Base-by-base conservation (phyloP, 2,113 vertebrate species). In the Amphiprion ocellaris region DNA sequence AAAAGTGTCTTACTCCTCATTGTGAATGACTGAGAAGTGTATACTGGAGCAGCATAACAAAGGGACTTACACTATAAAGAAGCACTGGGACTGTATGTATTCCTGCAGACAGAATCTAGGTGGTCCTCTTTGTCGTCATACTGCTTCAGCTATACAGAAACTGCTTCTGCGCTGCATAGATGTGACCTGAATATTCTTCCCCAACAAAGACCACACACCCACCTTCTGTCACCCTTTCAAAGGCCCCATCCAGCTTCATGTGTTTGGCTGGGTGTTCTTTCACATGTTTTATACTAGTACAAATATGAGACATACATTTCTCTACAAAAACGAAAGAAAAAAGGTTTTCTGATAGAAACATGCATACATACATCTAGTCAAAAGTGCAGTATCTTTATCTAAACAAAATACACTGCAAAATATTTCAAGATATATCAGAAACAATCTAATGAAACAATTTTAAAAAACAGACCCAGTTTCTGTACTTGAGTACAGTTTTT, bases 131-230 rank as follows among this genome's bases (percentile, higher is more conserved):
- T 82, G 72, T 86, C 63, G 24, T 69, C 1, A 37, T 7, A 41
- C 24, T 52, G 52, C 59, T 76, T 69, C 39, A 73, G 54, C 56
- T 68, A 33, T 47, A 80, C 46, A 75, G 39, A 74, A 44, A 71
- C 65, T 41, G 61, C 47, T 44, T 8, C 17, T 21, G 4, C 52
- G 65, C 72, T 53, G 62, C 75, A 61, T 8, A 26, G 26, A 72
- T 81, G 79, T 84, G 74, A 77, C 77, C 77, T 73, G 67, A 84
- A 77, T 79, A 60, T 79, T 81, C 53, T 6, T 62, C 26, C 17
- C 6, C 8, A 30, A 64, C 55, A 71, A 70, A 68, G 41, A 74
- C 74, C 76, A 71, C 39, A 82, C 63, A 65, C 76, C 49, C 9
- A 3, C 47, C 46, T 61, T 24, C 15, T 61, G 61, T 64, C 46